phyloP scores from a whole-genome alignment of 2,113 vertebrate genomes.

The Otolemur garnettii region DNA sequence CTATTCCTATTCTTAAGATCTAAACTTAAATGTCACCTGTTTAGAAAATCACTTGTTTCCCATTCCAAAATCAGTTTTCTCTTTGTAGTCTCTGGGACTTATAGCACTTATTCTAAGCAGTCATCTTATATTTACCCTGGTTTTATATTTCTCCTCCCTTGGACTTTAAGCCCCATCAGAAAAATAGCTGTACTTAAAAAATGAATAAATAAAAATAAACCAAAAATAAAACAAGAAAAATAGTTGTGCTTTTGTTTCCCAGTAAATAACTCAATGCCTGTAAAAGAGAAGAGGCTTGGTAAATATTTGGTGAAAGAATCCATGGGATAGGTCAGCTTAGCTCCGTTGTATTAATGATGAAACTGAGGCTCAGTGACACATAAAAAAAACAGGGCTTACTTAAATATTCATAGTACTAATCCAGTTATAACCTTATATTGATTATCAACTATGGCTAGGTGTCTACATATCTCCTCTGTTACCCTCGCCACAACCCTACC shows the following conservation, averaged over 20 bases:
- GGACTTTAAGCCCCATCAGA: background rate
- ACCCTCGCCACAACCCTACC: background rate
- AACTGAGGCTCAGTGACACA: background rate
- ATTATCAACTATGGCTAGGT: background rate
- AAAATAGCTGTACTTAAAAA: background rate
- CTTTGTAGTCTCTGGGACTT: background rate
- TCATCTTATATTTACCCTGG: background rate
- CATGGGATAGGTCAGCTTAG: background rate
- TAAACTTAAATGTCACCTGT: background rate
- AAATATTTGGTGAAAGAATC: background rate
- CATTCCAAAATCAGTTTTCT: background rate
- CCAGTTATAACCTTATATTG: background rate
- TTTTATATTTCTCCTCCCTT: background rate
- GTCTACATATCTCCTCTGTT: background rate
- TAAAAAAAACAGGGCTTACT: background rate
- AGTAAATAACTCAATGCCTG: background rate
- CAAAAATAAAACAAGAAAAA: background rate
- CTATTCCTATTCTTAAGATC: background rate
- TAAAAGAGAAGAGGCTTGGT: background rate
- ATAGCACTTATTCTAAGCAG: background rate
- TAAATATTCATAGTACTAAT: background rate
- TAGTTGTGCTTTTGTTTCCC: background rate
- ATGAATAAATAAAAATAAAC: no score
- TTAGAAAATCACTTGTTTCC: conserved; percentile 19
- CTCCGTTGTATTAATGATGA: conserved; percentile 23